phyloP scores from a whole-genome alignment of 2,797 vertebrate species.

The Parauchenoglanis ngamensis region DNA sequence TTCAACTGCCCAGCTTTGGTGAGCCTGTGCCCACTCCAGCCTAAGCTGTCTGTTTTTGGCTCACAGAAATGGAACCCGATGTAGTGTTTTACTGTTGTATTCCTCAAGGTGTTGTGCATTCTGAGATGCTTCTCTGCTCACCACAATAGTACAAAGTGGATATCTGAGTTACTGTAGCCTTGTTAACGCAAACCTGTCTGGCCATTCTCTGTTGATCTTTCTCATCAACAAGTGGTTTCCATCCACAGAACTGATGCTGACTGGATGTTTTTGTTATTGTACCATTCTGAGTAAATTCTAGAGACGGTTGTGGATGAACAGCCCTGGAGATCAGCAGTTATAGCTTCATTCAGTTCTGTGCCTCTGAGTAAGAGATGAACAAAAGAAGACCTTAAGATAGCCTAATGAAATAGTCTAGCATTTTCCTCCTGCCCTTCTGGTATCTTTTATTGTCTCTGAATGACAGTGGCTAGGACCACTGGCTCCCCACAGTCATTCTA shows the following conservation, averaged over 20 bases:
- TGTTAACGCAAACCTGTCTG: background rate
- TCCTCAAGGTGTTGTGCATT: no score
- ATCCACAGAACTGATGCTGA: background rate
- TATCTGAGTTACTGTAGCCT: background rate
- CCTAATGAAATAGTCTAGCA: background rate
- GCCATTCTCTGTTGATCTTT: background rate
- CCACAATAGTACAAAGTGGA: no score
- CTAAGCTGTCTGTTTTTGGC: no score
- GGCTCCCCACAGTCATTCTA: background rate
- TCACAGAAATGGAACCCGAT: no score
- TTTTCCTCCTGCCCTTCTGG: constrained; percentile 51
- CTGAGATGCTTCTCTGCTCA: background rate
- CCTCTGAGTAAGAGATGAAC: background rate
- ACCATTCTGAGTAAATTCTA: background rate
- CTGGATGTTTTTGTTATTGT: background rate
- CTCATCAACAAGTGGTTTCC: background rate
- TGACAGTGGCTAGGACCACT: constrained; percentile 37
- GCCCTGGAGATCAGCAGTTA: background rate
- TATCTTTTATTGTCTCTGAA: constrained; percentile 11
- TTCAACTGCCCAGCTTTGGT: no score
- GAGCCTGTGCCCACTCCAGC: no score
- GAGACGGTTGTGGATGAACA: background rate
- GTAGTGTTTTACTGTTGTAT: no score
- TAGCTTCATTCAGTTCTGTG: background rate
- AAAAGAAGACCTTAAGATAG: background rate